Conservation (phyloP, 1,140 invertebrate species). For the Drosophila dunni region DNA sequence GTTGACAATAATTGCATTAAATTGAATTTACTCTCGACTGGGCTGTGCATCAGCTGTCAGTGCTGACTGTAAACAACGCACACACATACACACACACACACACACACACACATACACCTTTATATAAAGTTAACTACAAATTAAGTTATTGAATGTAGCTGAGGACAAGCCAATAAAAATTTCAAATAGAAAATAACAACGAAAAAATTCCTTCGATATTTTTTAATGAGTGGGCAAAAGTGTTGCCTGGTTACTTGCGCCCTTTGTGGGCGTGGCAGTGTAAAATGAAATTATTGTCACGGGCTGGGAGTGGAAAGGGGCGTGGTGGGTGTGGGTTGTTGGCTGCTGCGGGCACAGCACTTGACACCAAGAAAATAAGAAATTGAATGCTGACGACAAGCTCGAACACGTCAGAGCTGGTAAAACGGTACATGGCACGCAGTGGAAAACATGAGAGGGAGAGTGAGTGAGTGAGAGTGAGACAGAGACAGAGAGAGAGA, state of each 20-base stretch:
- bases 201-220: background rate
- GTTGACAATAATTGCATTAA: conserved; percentile 78
- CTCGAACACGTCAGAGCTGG: conserved; percentile 49
- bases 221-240: conserved; percentile 12
- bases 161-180: conserved; percentile 3
- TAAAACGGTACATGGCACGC: conserved; percentile 31
- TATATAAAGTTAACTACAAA: conserved; percentile 25
- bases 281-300: conserved; percentile 68
- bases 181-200: conserved; percentile 6
- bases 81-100: background rate
- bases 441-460: conserved; percentile 32
- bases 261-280: conserved; percentile 9
- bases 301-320: background rate
- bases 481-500: background rate
- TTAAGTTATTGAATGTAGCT: conserved; percentile 31
- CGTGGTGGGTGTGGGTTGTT: background rate
- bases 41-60: background rate
- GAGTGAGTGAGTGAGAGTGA: background rate
- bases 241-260: conserved; percentile 19
- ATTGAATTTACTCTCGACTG: conserved; percentile 43
- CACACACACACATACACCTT: background rate
- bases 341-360: conserved; percentile 30
- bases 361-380: conserved; percentile 66
- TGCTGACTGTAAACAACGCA: background rate
- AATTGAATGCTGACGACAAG: conserved; percentile 65